Evolutionary conservation across 2,888 invertebrate genomes (phyloP), one percentile per base, ranked within the genome.

Genomic region (Phaonia tiefii): DNA sequence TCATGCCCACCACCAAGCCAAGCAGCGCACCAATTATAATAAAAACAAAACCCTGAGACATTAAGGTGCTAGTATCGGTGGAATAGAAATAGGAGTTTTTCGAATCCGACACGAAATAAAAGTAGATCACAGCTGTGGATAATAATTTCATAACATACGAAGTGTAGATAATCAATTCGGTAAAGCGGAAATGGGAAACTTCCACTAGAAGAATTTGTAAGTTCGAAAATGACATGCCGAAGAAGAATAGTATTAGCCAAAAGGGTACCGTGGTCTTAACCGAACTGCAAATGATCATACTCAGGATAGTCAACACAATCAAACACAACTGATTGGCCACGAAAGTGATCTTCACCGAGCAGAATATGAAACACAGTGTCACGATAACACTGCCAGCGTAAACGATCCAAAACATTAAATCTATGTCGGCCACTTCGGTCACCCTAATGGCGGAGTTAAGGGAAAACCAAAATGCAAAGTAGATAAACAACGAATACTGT

Each of bases 31-130:
- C 86, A n/a, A 89, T 88, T 8, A 89, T 88, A 65, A 89, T 83
- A 37, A 86, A 89, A 2, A 87, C 86, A 56, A 89, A 89, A 8
- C 89, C 89, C 70, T 89, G 89, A 5, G 89, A 88, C 85, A 89
- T 86, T 69, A 89, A 70, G 0, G 89, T 89, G 63, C 87, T 88
- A 26, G 83, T 83, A 31, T 89, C 89, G 15, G 81, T 84, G 20
- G 88, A 84, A 83, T 89, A 89, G 84, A 89, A 89, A 49, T 87
- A 89, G 0, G 88, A 89, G 73, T 89, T 89, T 10, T 85, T 81
- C 1, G 79, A 66, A 75, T 89, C 86, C 1, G 86, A 83, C 13
- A 89, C 88, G 76, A 89, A 89, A 72, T 88, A 89, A 54, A 86
- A 85, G 46, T 87, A 88, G 4, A 89, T 84, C 20, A 89, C 80